These are phyloP conservation scores for Arnoldichthys spilopterus DNA, from an alignment of 2,797 vertebrate genomes.

Conservation along the genomic window DNA sequence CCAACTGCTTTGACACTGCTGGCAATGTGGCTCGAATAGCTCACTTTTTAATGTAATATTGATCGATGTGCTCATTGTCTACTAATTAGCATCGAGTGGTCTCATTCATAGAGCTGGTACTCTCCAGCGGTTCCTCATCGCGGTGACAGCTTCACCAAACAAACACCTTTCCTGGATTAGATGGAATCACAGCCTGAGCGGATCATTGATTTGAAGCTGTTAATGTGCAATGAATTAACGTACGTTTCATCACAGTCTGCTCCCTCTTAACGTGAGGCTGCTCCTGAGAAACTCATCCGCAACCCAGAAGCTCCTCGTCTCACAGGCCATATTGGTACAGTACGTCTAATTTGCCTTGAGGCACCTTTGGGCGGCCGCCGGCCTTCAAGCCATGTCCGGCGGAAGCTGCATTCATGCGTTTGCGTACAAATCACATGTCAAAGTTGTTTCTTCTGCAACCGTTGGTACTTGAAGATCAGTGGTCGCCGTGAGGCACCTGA, in stretches of 20 bases:
- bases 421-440: not conserved
- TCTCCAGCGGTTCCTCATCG: not conserved
- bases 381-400: not conserved
- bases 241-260: not conserved
- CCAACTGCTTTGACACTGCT: slow-evolving; percentile 9
- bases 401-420: not conserved
- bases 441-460: not conserved
- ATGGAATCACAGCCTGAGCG: slow-evolving; percentile 4
- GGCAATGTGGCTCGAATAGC: slow-evolving; percentile 16
- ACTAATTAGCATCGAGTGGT: slow-evolving; percentile 38
- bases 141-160: slow-evolving; percentile 1
- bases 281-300: not conserved
- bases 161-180: slow-evolving; percentile 17
- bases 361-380: not conserved
- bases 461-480: not conserved
- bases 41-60: slow-evolving; percentile 43
- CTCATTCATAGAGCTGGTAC: slow-evolving; percentile 1
- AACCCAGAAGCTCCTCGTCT: not conserved
- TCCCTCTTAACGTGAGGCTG: not conserved
- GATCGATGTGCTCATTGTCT: slow-evolving; percentile 39
- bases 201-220: slow-evolving; percentile 2
- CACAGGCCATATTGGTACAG: not conserved
- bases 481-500: slow-evolving; percentile 8
- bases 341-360: slow-evolving; percentile 23
- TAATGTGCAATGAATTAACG: slow-evolving; percentile 3